Evolutionary conservation across 2,888 invertebrate genomes (phyloP).

Genomic region (Melinaea menophilus): DNA sequence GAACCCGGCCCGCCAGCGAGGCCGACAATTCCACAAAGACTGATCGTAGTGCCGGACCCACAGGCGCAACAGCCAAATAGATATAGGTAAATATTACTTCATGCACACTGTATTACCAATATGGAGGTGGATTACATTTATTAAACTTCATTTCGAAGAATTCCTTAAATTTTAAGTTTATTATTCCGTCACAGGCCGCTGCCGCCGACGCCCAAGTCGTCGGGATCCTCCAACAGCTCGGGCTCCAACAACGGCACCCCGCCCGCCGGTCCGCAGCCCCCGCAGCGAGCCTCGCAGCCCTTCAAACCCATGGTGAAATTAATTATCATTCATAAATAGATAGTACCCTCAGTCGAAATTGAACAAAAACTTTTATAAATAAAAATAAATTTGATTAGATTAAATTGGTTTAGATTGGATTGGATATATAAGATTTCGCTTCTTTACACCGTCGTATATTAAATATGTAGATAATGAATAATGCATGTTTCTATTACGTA

Average conservation of each 20-base stretch:
- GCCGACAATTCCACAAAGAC: conserved; percentile 92
- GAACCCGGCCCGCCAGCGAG: conserved; percentile 93
- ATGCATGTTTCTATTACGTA: conserved; percentile 17
- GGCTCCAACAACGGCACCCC: conserved; percentile 76
- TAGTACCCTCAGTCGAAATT: too few relatives aligned
- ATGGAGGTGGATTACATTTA: neutral
- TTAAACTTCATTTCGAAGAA: neutral
- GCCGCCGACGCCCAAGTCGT: conserved; percentile 88
- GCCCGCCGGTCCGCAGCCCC: conserved; percentile 79
- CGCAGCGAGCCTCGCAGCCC: conserved; percentile 89
- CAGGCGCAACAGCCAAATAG: conserved; percentile 84
- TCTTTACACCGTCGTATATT: neutral
- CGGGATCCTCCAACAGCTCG: conserved; percentile 78
- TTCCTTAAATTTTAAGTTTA: neutral
- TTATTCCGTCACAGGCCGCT: conserved; percentile 79
- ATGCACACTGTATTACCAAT: too few relatives aligned
- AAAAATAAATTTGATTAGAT: too few relatives aligned
- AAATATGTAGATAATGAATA: conserved; percentile 1
- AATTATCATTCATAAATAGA: neutral
- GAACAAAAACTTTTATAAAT: too few relatives aligned
- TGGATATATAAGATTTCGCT: neutral
- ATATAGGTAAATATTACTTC: conserved; percentile 65
- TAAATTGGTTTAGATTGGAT: too few relatives aligned
- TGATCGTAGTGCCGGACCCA: conserved; percentile 94
- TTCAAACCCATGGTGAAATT: conserved; percentile 89